Evolutionary conservation across 2,113 vertebrate species (phyloP), one percentile per base, ranked within the genome.

Genomic region (Anarrhichthys ocellatus): DNA sequence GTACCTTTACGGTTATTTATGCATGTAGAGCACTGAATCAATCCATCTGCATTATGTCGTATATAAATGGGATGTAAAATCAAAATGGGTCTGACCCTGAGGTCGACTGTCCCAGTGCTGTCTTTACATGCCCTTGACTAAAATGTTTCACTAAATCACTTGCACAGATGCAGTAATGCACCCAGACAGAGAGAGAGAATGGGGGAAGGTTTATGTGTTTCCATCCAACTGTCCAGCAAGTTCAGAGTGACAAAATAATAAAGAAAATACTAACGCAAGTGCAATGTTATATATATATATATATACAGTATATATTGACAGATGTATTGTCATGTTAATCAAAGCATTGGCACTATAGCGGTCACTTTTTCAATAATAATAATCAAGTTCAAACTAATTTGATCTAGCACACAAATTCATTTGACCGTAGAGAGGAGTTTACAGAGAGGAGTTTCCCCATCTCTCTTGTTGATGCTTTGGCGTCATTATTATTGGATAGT

Each of bases 81-180:
- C 38, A 88, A 91, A 88, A 91, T 87, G 74, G 82, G 78, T 83
- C 80, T 78, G 89, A 91, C 87, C 88, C 72, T 18, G 76, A 77
- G 83, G 80, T 89, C 78, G 78, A 69, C 77, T 87, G 87, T 90
- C 54, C 46, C 78, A 20, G 38, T 10, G n/a, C 69, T 76, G 79
- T 73, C 69, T 80, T 87, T 76, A 70, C 54, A 70, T 11, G 74
- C 27, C 74, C 82, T 87, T 88, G 73, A 87, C 77, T 83, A 32
- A 78, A 87, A 65, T 32, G 76, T 22, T 48, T 77, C 38, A 84
- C 32, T 90, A 83, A 91, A 91, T 89, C 78, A 84, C 40, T 5
- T 58, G 20, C 46, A 71, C 63, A 65, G 38, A 46, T 48, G 18
- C 27, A 8, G 48, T 67, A 71, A 81, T 69, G 46, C 22, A 65